Evolutionary conservation across 2,797 vertebrate genomes (phyloP).

Genomic region (Cirrhinus molitorella): DNA sequence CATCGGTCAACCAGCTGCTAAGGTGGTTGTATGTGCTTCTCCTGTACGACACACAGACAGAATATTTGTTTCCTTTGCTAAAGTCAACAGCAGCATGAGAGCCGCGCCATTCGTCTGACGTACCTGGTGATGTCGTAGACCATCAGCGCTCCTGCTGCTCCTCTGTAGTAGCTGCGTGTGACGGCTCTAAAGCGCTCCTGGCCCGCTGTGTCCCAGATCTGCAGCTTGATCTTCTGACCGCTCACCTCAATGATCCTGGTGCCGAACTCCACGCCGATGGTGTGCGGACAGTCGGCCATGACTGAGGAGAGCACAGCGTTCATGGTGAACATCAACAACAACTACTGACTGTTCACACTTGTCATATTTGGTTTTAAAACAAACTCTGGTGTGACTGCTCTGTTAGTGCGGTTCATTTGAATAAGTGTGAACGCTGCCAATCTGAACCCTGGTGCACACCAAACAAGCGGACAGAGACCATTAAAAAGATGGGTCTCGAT

Average conservation of each 20-base stretch:
- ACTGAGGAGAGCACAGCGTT: conserved; percentile 76
- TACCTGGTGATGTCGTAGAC: conserved; percentile 99
- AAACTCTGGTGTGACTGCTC: too few relatives aligned
- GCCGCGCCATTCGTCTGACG: not conserved
- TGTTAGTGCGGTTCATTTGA: too few relatives aligned
- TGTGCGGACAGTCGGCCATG: conserved; percentile 99
- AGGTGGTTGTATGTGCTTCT: conserved; percentile 99
- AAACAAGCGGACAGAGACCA: too few relatives aligned
- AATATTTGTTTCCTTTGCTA: too few relatives aligned
- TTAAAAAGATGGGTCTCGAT: too few relatives aligned
- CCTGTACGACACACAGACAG: conserved; percentile 73
- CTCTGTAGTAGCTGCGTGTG: conserved; percentile 98
- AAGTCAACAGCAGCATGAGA: too few relatives aligned
- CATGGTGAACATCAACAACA: not conserved
- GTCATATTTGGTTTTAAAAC: too few relatives aligned
- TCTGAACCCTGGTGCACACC: too few relatives aligned
- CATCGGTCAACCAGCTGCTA: conserved; percentile 99
- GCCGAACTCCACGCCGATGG: conserved; percentile 98
- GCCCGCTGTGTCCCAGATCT: conserved; percentile 99
- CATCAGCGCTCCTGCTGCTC: conserved; percentile 98
- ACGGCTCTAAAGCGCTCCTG: conserved; percentile 98
- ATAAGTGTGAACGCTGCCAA: too few relatives aligned
- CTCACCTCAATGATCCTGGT: conserved; percentile 99
- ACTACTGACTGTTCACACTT: too few relatives aligned
- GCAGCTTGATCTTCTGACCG: conserved; percentile 99